Evolutionary conservation across 2,797 vertebrate species (phyloP).

Genomic region (Pelodytes ibericus): DNA sequence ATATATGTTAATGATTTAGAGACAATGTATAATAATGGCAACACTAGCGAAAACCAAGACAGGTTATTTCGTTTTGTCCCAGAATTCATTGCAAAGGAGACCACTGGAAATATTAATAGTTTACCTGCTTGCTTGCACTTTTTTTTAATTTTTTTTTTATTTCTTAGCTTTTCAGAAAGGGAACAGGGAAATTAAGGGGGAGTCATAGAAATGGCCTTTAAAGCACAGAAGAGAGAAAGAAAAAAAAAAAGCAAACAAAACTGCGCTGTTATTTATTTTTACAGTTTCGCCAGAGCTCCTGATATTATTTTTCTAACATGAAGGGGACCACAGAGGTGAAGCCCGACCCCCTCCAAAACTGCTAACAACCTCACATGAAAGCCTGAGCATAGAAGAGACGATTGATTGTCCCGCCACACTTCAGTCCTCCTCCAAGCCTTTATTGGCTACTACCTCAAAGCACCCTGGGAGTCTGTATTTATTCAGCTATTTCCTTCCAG

Average conservation of each 20-base stretch:
- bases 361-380: slow-evolving; percentile 53
- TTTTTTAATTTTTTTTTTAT: slow-evolving; percentile 16
- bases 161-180: slow-evolving; percentile 13
- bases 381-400: slow-evolving; percentile 43
- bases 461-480: slow-evolving; percentile 53
- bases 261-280: slow-evolving; percentile 46
- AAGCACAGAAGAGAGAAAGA: slow-evolving; percentile 23
- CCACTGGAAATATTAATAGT: no score
- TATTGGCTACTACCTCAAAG: slow-evolving; percentile 56
- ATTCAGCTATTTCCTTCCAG: slow-evolving; percentile 54
- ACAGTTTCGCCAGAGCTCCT: slow-evolving; percentile 46
- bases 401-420: slow-evolving; percentile 44
- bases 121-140: not conserved
- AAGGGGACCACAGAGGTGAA: slow-evolving; percentile 53
- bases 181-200: slow-evolving; percentile 31
- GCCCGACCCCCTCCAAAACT: slow-evolving; percentile 39
- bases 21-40: no score
- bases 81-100: not conserved
- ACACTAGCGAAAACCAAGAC: no score
- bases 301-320: slow-evolving; percentile 54
- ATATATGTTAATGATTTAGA: no score
- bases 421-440: slow-evolving; percentile 50
- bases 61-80: no score
- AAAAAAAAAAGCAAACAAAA: slow-evolving; percentile 37
- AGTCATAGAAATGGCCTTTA: slow-evolving; percentile 25